phyloP scores from a whole-genome alignment of 2,888 invertebrate genomes.

The Tupiocoris notatus region DNA sequence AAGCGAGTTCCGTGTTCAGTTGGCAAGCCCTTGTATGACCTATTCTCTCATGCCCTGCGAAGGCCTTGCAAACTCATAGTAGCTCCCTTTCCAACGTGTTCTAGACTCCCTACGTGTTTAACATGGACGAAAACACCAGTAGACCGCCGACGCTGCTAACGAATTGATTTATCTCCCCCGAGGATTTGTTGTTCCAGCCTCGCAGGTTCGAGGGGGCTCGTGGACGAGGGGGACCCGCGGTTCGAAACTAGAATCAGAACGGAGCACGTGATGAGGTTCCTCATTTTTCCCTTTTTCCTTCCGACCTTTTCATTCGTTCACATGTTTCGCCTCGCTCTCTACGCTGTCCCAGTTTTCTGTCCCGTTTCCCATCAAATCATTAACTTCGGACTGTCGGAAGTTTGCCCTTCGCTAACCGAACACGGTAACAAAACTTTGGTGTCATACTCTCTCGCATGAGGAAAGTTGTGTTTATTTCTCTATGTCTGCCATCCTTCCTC shows the following conservation, averaged over 20 bases:
- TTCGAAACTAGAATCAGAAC: slow-evolving; percentile 21
- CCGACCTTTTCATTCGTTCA: not conserved
- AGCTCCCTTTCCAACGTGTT: slow-evolving; percentile 10
- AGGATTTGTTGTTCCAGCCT: not conserved
- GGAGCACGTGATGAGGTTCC: slow-evolving; percentile 23
- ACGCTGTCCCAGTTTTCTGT: not conserved
- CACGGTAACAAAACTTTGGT: not conserved
- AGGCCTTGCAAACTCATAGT: too few relatives aligned
- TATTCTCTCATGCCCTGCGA: too few relatives aligned
- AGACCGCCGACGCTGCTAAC: slow-evolving; percentile 19
- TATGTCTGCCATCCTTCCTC: too few relatives aligned
- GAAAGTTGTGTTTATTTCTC: too few relatives aligned
- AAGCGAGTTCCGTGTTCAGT: too few relatives aligned
- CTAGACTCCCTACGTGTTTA: slow-evolving; percentile 9
- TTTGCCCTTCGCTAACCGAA: slow-evolving; percentile 4
- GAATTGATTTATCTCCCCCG: slow-evolving; percentile 31
- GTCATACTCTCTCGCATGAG: not conserved
- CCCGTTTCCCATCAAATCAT: slow-evolving; percentile 16
- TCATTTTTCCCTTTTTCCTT: slow-evolving; percentile 4
- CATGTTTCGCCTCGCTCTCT: not conserved
- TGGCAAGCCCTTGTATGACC: too few relatives aligned
- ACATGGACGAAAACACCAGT: slow-evolving; percentile 25
- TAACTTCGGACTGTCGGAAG: not conserved
- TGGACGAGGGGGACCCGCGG: not conserved
- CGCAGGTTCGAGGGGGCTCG: not conserved